Percentiles rank a stretch among this genome's conserved stretches.
These are phyloP conservation scores for Eulithis prunata DNA, from an alignment of 2,888 invertebrate genomes.

Conservation along the genomic window DNA sequence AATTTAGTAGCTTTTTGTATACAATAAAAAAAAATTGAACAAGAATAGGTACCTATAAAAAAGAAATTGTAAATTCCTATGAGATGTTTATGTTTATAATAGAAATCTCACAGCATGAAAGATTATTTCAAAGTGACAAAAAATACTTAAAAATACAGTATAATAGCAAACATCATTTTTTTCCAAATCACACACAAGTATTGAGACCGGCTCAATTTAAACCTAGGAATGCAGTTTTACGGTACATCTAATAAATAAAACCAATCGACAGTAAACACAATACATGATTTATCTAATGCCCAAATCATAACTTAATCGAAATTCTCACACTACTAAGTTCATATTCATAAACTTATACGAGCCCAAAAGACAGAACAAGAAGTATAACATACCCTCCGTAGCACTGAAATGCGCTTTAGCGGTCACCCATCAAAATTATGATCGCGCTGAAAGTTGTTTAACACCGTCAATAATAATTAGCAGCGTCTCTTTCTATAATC, in stretches of 20 bases:
- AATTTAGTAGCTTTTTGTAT: slow-evolving; percentile 10
- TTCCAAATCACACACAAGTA: slow-evolving; percentile 33
- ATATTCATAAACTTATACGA: background rate
- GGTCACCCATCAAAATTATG: too few relatives aligned
- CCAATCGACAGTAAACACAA: slow-evolving; percentile 21
- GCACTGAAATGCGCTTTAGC: too few relatives aligned
- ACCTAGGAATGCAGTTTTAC: slow-evolving; percentile 53
- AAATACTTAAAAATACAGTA: too few relatives aligned
- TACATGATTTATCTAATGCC: slow-evolving; percentile 32
- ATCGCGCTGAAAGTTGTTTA: too few relatives aligned
- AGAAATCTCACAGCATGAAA: too few relatives aligned
- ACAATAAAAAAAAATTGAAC: background rate
- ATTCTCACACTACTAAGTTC: background rate
- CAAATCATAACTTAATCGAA: slow-evolving; percentile 15
- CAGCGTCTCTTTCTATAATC: too few relatives aligned
- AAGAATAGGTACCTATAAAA: background rate
- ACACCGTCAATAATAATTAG: too few relatives aligned
- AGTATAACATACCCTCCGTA: too few relatives aligned
- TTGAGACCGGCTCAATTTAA: slow-evolving; percentile 57
- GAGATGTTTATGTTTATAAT: too few relatives aligned
- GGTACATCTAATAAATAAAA: slow-evolving; percentile 33
- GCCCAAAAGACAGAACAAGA: too few relatives aligned
- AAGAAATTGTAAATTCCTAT: too few relatives aligned
- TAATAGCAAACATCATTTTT: background rate
- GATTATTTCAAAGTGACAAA: too few relatives aligned